phyloP scores from a whole-genome alignment of 2,888 invertebrate genomes.

The Agrenia bidenticulata region DNA sequence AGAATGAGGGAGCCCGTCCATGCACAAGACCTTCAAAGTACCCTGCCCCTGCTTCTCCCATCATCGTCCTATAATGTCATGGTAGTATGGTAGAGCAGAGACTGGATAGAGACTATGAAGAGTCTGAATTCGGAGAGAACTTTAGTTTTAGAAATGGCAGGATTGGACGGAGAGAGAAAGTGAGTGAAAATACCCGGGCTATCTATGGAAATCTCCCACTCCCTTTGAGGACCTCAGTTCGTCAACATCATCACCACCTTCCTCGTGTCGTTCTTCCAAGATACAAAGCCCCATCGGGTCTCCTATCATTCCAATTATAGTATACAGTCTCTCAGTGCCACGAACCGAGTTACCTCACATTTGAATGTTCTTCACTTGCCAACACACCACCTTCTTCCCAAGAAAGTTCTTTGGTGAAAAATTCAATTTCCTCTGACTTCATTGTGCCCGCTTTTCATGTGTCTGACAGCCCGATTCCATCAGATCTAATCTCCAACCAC shows the following conservation, averaged over 20 bases:
- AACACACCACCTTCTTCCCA: conserved; percentile 1
- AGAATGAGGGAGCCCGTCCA: conserved; percentile 1
- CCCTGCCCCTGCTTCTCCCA: background rate
- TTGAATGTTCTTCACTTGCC: background rate
- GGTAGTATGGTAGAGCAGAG: background rate
- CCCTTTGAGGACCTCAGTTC: conserved; percentile 46
- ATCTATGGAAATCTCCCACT: conserved; percentile 44
- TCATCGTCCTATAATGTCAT: background rate
- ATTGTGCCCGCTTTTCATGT: conserved; percentile 10
- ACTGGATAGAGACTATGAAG: no score
- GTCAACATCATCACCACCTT: conserved; percentile 13
- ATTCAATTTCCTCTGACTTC: conserved; percentile 10
- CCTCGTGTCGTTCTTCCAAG: conserved; percentile 12
- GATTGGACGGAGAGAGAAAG: conserved; percentile 11
- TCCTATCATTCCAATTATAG: no score
- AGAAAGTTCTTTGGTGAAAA: conserved; percentile 8
- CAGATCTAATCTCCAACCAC: background rate
- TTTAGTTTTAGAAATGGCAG: background rate
- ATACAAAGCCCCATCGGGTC: background rate
- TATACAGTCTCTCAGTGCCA: no score
- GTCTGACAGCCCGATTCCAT: conserved; percentile 7
- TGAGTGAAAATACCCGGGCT: conserved; percentile 33
- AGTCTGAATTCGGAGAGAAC: conserved; percentile 2
- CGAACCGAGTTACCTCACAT: background rate
- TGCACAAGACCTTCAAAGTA: background rate